Conservation (phyloP, 1,140 invertebrate genomes). For the Drosophila bocki region DNA sequence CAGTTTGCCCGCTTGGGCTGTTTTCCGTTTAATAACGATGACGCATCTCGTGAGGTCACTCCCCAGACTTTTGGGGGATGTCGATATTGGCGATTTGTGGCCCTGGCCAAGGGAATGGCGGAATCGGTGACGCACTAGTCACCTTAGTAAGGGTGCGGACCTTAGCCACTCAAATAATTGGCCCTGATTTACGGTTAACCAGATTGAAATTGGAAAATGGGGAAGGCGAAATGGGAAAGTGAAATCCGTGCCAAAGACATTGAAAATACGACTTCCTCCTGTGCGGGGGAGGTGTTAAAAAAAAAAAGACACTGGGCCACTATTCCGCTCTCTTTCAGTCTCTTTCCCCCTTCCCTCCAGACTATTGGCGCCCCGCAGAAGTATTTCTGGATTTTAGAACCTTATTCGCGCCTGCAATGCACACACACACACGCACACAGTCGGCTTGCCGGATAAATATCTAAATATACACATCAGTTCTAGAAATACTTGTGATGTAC, state of each 20-base stretch:
- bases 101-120: conserved; percentile 20
- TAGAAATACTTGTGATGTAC: conserved; percentile 51
- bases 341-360: not conserved
- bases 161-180: conserved; percentile 49
- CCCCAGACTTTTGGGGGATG: conserved; percentile 38
- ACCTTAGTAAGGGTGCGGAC: conserved; percentile 34
- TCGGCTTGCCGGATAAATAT: conserved; percentile 29
- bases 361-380: not conserved
- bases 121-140: conserved; percentile 63
- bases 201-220: conserved; percentile 13
- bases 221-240: conserved; percentile 21
- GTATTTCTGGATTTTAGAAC: conserved; percentile 49
- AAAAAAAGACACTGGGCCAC: not conserved
- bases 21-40: conserved; percentile 69
- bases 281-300: conserved; percentile 9
- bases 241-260: conserved; percentile 53
- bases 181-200: conserved; percentile 57
- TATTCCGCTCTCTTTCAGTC: not conserved
- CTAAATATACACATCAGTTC: conserved; percentile 36
- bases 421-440: conserved; percentile 27
- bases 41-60: conserved; percentile 77
- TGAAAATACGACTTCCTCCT: conserved; percentile 61
- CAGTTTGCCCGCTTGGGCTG: conserved; percentile 24
- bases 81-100: conserved; percentile 43
- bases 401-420: conserved; percentile 17